These are phyloP conservation scores for Anhinga anhinga DNA, from an alignment of 2,113 vertebrate species.

Conservation along the genomic window DNA sequence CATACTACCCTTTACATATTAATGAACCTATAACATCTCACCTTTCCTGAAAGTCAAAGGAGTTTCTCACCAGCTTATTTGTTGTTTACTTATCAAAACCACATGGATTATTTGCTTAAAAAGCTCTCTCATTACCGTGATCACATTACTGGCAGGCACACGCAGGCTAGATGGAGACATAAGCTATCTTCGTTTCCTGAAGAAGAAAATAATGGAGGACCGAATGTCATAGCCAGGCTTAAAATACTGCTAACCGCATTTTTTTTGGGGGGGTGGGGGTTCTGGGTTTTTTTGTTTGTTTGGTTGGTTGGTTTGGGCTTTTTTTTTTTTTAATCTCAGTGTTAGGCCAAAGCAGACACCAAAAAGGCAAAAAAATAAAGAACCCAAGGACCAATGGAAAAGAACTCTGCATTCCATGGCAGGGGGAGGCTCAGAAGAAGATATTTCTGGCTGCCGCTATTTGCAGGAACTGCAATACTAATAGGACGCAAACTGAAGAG, in stretches of 20 bases:
- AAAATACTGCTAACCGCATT: not conserved
- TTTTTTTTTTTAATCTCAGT: not conserved
- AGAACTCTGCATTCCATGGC: not conserved
- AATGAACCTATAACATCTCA: constrained; percentile 82
- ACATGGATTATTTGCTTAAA: constrained; percentile 69
- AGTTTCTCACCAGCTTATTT: constrained; percentile 63
- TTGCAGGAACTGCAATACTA: not conserved
- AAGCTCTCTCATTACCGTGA: constrained; percentile 56
- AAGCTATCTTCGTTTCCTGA: not conserved
- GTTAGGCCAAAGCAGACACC: not conserved
- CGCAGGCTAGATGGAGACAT: not conserved
- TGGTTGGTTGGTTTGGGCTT: too few relatives aligned
- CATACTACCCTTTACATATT: constrained; percentile 83
- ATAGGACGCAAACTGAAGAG: not conserved
- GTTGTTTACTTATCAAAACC: constrained; percentile 76
- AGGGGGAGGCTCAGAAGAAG: not conserved
- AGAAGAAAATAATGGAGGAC: not conserved
- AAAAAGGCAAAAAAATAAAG: not conserved
- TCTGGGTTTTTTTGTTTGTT: not conserved
- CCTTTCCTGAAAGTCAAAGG: constrained; percentile 84
- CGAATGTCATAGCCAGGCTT: not conserved
- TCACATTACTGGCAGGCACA: constrained; percentile 58
- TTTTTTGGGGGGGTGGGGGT: too few relatives aligned
- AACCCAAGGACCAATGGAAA: not conserved
- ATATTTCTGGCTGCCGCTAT: constrained; percentile 44